Evolutionary conservation across 2,797 vertebrate genomes (phyloP).

Genomic region (Gila robusta): DNA sequence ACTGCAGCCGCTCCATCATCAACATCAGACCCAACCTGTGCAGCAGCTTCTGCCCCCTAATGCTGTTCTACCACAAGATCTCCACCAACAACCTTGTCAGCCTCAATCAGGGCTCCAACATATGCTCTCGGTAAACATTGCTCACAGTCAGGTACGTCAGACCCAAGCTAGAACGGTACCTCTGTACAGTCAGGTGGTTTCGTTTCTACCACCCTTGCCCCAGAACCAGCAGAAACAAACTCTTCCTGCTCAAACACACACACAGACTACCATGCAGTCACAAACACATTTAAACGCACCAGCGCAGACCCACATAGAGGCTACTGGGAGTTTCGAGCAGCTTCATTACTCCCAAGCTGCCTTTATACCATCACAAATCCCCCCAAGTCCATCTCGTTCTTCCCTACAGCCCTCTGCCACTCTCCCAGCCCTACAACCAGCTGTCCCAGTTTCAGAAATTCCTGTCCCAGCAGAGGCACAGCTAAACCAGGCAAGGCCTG

Average conservation of each 20-base stretch:
- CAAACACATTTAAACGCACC: constrained; percentile 72
- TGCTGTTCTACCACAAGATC: constrained; percentile 63
- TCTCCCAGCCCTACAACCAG: constrained; percentile 70
- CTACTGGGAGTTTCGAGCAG: constrained; percentile 60
- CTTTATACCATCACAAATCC: constrained; percentile 71
- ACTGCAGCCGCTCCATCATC: constrained; percentile 66
- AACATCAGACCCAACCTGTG: constrained; percentile 65
- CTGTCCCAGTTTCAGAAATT: constrained; percentile 72
- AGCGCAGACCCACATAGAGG: constrained; percentile 64
- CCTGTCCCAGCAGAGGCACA: constrained; percentile 70
- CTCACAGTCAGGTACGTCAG: constrained; percentile 65
- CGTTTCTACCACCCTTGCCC: constrained; percentile 68
- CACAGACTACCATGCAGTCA: constrained; percentile 69
- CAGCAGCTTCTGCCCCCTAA: constrained; percentile 64
- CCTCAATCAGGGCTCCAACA: constrained; percentile 65
- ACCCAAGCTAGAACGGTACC: constrained; percentile 65
- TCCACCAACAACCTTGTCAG: constrained; percentile 67
- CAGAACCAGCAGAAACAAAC: constrained; percentile 70
- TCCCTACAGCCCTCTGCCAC: constrained; percentile 67
- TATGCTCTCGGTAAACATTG: constrained; percentile 60
- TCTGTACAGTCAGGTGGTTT: constrained; percentile 72
- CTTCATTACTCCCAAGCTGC: constrained; percentile 64
- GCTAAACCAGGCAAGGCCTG: constrained; percentile 70
- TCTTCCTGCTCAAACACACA: constrained; percentile 68
- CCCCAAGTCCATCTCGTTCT: constrained; percentile 73